phyloP scores from a whole-genome alignment of 2,888 invertebrate genomes.

The Lamproptera curius region DNA sequence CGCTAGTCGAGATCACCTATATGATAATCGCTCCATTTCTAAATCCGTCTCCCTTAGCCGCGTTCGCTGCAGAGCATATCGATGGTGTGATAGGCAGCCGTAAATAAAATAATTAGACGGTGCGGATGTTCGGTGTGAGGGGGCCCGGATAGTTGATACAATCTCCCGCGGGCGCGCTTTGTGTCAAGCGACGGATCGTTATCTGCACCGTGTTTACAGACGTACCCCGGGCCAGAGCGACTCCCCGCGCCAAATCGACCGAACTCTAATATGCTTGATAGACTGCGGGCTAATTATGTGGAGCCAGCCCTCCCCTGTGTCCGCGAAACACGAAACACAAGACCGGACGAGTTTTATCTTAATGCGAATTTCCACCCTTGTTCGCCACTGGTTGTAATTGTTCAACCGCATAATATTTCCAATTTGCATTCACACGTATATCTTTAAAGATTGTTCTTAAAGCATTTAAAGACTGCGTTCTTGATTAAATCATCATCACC shows the following conservation, averaged over 20 bases:
- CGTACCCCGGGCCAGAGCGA: constrained; percentile 67
- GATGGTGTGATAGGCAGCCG: constrained; percentile 70
- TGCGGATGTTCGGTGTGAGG: constrained; percentile 43
- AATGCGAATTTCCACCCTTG: too few species aligned
- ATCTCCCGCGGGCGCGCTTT: constrained; percentile 74
- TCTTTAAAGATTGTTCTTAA: too few species aligned
- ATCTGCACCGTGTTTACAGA: constrained; percentile 76
- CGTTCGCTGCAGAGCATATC: constrained; percentile 70
- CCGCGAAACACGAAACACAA: too few species aligned
- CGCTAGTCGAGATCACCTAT: constrained; percentile 61
- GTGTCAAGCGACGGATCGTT: constrained; percentile 77
- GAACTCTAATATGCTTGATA: constrained; percentile 59
- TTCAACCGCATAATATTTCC: too few species aligned
- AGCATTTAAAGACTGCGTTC: too few species aligned
- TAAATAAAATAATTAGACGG: constrained; percentile 77
- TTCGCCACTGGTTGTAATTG: too few species aligned
- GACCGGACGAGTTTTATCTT: too few species aligned
- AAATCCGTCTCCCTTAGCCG: constrained; percentile 68
- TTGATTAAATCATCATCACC: too few species aligned
- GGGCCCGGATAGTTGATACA: constrained; percentile 66
- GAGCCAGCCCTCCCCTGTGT: too few species aligned
- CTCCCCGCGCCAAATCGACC: constrained; percentile 62
- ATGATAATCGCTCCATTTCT: constrained; percentile 61
- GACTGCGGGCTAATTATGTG: constrained; percentile 61
- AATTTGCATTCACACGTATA: too few species aligned